A percentile compares a stretch with the other conserved stretches of the same genome.
These are phyloP conservation scores for Syngnathus typhle DNA, from an alignment of 2,113 vertebrate species.

Conservation along the genomic window DNA sequence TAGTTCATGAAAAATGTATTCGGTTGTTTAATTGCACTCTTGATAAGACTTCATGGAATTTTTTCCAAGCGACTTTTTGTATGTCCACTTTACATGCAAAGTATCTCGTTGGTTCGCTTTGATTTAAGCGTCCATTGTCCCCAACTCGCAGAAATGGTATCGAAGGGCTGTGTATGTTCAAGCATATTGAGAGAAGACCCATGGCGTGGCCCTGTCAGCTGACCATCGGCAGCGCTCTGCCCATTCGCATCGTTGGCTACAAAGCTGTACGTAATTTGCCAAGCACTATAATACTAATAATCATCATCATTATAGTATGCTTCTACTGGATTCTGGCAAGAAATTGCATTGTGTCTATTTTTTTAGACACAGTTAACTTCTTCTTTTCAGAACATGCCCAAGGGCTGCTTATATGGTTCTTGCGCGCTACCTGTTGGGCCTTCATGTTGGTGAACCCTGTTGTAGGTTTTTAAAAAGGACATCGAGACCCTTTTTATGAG, in stretches of 20 bases:
- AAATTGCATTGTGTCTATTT: no score
- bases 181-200: conserved; percentile 76
- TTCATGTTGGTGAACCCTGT: background rate
- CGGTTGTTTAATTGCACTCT: background rate
- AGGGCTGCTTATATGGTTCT: background rate
- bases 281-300: background rate
- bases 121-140: background rate
- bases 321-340: no score
- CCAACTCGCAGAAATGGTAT: conserved; percentile 78
- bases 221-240: conserved; percentile 83
- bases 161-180: conserved; percentile 83
- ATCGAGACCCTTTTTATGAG: background rate
- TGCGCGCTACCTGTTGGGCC: background rate
- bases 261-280: conserved; percentile 79
- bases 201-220: conserved; percentile 83
- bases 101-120: no score
- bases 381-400: no score
- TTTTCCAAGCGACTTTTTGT: background rate
- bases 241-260: conserved; percentile 88
- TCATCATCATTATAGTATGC: no score
- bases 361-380: no score
- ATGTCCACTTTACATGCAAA: background rate
- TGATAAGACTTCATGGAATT: background rate
- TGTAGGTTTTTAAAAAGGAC: background rate
- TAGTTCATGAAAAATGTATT: background rate